phyloP scores from a whole-genome alignment of 2,113 vertebrate genomes.

The Xenotilapia flavipinnis region DNA sequence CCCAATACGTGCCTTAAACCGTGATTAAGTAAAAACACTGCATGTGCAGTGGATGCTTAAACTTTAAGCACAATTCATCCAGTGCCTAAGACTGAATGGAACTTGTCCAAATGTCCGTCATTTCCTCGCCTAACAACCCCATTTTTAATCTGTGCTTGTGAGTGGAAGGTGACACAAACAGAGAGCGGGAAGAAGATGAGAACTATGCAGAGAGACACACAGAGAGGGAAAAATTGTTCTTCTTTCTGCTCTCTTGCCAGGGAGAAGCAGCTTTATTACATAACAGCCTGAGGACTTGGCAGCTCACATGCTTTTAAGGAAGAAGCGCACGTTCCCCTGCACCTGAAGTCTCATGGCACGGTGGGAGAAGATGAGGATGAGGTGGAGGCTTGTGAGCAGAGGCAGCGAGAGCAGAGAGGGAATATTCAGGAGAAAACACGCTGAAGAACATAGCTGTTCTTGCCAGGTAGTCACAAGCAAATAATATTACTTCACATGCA shows the following conservation, averaged over 20 bases:
- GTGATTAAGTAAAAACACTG: neutral
- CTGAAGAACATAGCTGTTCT: neutral
- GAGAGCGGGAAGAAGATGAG: neutral
- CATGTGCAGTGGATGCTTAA: neutral
- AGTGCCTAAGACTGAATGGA: neutral
- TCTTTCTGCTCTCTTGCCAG: constrained; percentile 32
- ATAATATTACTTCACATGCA: neutral
- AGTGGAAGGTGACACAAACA: neutral
- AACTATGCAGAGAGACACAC: constrained; percentile 1
- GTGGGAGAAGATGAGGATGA: constrained; percentile 6
- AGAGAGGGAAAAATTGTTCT: constrained; percentile 18
- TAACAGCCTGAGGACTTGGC: constrained; percentile 52
- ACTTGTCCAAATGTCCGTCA: neutral
- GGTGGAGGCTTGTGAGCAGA: neutral
- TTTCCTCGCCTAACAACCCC: neutral
- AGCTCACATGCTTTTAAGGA: constrained; percentile 66
- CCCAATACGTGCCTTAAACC: neutral
- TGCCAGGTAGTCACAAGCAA: neutral
- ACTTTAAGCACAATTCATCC: neutral
- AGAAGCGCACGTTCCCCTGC: constrained; percentile 55
- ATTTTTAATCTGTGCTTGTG: neutral
- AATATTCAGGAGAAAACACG: neutral
- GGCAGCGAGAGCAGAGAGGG: neutral
- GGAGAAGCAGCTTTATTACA: constrained; percentile 53
- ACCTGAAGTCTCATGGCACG: constrained; percentile 45